These are phyloP conservation scores for Thyatira batis DNA, from an alignment of 2,888 invertebrate genomes.

Conservation along the genomic window DNA sequence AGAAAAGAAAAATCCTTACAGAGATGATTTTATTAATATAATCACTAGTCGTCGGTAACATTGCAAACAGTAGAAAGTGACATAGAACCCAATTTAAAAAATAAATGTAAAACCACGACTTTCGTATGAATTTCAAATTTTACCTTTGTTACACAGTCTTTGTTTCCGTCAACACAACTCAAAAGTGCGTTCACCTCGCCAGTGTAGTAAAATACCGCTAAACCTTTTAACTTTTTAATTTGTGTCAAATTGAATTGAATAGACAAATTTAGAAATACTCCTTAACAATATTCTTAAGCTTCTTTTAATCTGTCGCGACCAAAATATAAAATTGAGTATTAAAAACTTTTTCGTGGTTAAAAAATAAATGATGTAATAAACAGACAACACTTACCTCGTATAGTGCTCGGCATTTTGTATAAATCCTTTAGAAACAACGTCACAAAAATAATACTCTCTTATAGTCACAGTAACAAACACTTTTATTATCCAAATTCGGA, in stretches of 20 bases:
- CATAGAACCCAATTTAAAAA: constrained; percentile 38
- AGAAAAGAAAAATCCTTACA: neutral
- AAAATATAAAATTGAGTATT: no score
- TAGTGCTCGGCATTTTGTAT: constrained; percentile 79
- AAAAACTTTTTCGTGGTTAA: no score
- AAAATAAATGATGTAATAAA: no score
- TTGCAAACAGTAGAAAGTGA: constrained; percentile 41
- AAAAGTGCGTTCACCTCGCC: constrained; percentile 54
- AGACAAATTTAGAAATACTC: neutral
- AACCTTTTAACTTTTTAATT: constrained; percentile 5
- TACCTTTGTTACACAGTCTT: constrained; percentile 32
- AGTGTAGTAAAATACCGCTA: constrained; percentile 17
- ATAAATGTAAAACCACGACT: constrained; percentile 42
- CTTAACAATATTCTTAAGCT: neutral
- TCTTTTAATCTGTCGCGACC: no score
- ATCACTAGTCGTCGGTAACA: neutral
- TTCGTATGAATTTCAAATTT: constrained; percentile 57
- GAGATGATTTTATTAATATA: neutral
- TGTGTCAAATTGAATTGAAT: constrained; percentile 13
- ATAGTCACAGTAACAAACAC: constrained; percentile 42
- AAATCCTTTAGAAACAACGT: constrained; percentile 47
- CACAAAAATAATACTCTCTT: constrained; percentile 45
- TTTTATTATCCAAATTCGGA: constrained; percentile 58
- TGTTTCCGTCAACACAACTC: constrained; percentile 57
- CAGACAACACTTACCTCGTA: constrained; percentile 74